A percentile compares a stretch with the other conserved stretches of the same genome.
Conservation (phyloP, 2,113 vertebrate genomes). For the Peromyscus leucopus region DNA sequence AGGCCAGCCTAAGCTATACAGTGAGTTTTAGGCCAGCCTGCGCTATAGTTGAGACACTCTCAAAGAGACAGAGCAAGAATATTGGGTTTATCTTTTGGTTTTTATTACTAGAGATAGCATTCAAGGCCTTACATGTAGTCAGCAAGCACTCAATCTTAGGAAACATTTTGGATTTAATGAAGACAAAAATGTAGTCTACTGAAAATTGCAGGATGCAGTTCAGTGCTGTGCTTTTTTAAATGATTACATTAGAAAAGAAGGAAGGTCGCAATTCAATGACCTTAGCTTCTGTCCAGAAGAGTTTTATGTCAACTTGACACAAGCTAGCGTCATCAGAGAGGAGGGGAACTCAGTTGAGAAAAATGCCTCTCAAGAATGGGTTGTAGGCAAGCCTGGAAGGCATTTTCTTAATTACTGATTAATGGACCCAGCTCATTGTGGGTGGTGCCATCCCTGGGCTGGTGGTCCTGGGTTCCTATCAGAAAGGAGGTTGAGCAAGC, state of each 20-base stretch:
- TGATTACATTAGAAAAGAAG: background rate
- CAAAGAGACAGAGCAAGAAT: background rate
- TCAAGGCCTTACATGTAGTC: background rate
- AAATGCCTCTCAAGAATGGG: background rate
- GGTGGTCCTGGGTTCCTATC: background rate
- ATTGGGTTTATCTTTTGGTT: background rate
- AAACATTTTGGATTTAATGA: background rate
- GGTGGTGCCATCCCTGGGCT: background rate
- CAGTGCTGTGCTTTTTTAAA: background rate
- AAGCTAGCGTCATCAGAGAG: background rate
- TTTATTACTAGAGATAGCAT: background rate
- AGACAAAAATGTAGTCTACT: background rate
- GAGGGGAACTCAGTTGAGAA: background rate
- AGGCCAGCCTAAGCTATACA: background rate
- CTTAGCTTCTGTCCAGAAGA: background rate
- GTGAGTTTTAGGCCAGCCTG: background rate
- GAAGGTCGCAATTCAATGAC: background rate
- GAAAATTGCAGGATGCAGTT: background rate
- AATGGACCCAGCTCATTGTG: background rate
- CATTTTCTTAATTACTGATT: background rate
- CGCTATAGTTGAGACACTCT: background rate
- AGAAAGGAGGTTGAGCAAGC: background rate
- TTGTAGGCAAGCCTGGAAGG: too few relatives aligned
- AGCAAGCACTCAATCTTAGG: background rate
- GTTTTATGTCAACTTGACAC: too few relatives aligned